These are phyloP conservation scores for Dasyurus viverrinus DNA, from an alignment of 2,113 vertebrate species.

Conservation along the genomic window DNA sequence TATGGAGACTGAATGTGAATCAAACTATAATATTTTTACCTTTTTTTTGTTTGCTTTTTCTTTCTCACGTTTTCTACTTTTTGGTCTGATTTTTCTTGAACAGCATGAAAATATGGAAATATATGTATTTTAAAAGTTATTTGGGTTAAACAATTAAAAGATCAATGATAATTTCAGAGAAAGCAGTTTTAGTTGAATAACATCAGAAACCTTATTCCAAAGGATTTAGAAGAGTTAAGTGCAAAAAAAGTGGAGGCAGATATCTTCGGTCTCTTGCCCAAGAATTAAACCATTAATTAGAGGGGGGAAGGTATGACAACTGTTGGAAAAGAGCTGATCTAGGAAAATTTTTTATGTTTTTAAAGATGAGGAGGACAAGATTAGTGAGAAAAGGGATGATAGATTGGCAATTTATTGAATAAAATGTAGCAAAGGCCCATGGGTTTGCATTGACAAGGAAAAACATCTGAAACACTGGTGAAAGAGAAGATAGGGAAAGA, in stretches of 20 bases:
- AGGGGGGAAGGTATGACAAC: not conserved
- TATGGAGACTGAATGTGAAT: no score
- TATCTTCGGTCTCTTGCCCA: not conserved
- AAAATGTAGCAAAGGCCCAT: not conserved
- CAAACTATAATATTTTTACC: no score
- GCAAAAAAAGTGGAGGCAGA: not conserved
- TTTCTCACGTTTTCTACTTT: no score
- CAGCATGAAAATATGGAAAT: no score
- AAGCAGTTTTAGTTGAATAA: not conserved
- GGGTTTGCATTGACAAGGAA: not conserved
- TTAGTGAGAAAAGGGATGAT: not conserved
- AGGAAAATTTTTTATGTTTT: not conserved
- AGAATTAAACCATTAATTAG: not conserved
- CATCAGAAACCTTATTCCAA: not conserved
- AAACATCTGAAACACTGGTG: not conserved
- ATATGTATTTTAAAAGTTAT: not conserved
- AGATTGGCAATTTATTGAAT: not conserved
- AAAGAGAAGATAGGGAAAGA: not conserved
- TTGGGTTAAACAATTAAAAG: not conserved
- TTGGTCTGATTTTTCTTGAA: no score
- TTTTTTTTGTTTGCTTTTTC: no score
- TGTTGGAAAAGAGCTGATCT: not conserved
- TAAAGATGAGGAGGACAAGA: not conserved
- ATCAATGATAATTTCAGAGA: not conserved
- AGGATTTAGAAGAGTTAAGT: not conserved